A percentile compares a stretch with the other conserved stretches of the same genome.
phyloP scores from a whole-genome alignment of 2,888 invertebrate genomes.

The Cheilosia vernalis region DNA sequence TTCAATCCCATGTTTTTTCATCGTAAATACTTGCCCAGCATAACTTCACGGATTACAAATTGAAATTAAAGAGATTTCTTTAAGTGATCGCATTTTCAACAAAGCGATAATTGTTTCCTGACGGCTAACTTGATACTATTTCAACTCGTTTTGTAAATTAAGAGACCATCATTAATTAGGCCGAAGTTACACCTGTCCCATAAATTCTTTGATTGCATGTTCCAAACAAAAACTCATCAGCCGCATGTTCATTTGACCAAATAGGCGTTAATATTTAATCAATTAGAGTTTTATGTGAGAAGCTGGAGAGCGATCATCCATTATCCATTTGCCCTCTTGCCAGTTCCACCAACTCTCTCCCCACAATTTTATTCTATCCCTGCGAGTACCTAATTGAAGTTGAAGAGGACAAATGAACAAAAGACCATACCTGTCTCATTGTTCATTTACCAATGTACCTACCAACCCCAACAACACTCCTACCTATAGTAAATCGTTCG shows the following conservation, averaged over 20 bases:
- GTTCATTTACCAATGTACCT: neutral
- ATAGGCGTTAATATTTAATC: conserved; percentile 44
- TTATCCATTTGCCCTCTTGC: conserved; percentile 23
- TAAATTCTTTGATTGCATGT: conserved; percentile 1
- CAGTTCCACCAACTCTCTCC: neutral
- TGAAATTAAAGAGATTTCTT: too few species aligned
- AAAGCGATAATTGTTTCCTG: too few species aligned
- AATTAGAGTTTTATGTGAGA: conserved; percentile 31
- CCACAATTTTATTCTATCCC: conserved; percentile 30
- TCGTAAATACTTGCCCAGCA: too few species aligned
- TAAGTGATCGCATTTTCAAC: too few species aligned
- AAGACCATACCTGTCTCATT: conserved; percentile 7
- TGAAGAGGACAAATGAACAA: conserved; percentile 56
- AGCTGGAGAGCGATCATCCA: conserved; percentile 20
- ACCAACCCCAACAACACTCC: conserved; percentile 28
- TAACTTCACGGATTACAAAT: too few species aligned
- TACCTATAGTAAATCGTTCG: conserved; percentile 41
- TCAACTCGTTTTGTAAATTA: too few species aligned
- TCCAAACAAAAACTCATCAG: conserved; percentile 37
- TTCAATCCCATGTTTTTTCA: too few species aligned
- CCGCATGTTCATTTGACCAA: conserved; percentile 35
- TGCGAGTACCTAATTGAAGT: conserved; percentile 22
- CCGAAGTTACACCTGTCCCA: neutral
- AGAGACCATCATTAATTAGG: too few species aligned
- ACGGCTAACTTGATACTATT: too few species aligned